Conservation (phyloP, 2,888 invertebrate species). For the Rhimphoctona megacephalus region DNA sequence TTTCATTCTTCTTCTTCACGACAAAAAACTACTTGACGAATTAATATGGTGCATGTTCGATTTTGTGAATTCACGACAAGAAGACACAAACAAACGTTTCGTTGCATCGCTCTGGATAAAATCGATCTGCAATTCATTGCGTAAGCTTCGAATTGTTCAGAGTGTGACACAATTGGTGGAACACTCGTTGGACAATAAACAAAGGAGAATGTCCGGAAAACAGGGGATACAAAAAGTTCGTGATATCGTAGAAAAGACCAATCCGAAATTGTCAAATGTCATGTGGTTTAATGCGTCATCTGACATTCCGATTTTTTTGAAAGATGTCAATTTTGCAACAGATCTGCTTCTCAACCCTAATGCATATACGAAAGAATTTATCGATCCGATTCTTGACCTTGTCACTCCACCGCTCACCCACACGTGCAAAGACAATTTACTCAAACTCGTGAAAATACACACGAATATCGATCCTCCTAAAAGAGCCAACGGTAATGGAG, state of each 20-base stretch:
- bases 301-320: slow-evolving; percentile 75
- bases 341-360: slow-evolving; percentile 76
- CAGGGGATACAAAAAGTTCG: slow-evolving; percentile 72
- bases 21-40: slow-evolving; percentile 85
- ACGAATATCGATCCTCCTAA: slow-evolving; percentile 78
- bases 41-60: slow-evolving; percentile 85
- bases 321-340: slow-evolving; percentile 73
- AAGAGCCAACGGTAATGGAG: slow-evolving; percentile 65
- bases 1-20: slow-evolving; percentile 86
- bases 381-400: slow-evolving; percentile 76
- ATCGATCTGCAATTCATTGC: slow-evolving; percentile 85
- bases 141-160: slow-evolving; percentile 83
- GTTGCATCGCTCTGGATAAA: slow-evolving; percentile 87
- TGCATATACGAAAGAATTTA: slow-evolving; percentile 74
- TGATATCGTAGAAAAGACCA: slow-evolving; percentile 68
- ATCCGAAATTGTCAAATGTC: slow-evolving; percentile 74
- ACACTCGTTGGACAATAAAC: slow-evolving; percentile 70
- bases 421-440: slow-evolving; percentile 72
- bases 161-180: slow-evolving; percentile 74
- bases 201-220: slow-evolving; percentile 69
- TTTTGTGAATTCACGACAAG: slow-evolving; percentile 82
- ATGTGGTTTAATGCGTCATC: slow-evolving; percentile 74
- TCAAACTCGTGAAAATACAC: slow-evolving; percentile 75
- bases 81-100: slow-evolving; percentile 80
- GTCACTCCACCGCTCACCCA: slow-evolving; percentile 70